Conservation (phyloP, 2,797 vertebrate genomes). For the Microctenopoma stevenorrisi region DNA sequence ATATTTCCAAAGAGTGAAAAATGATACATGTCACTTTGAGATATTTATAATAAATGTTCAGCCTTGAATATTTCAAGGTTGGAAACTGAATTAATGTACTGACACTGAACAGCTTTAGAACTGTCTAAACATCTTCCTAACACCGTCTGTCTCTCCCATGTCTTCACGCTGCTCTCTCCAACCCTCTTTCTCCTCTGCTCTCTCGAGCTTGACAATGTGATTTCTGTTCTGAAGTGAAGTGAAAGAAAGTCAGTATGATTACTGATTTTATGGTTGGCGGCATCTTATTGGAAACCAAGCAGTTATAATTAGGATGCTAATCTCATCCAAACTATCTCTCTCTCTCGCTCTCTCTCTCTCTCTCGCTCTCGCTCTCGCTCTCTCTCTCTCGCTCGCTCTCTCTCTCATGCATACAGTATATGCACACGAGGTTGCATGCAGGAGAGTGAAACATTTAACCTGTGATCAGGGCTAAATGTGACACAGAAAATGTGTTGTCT, state of each 20-base stretch:
- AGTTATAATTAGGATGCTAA: constrained; percentile 43
- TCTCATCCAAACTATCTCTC: constrained; percentile 16
- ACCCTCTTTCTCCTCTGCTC: constrained; percentile 8
- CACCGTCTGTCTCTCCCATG: neutral
- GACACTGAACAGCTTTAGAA: constrained; percentile 2
- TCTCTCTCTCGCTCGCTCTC: constrained; percentile 8
- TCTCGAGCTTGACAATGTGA: constrained; percentile 13
- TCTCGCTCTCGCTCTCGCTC: neutral
- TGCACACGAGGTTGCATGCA: neutral
- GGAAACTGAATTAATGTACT: neutral
- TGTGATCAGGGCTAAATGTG: neutral
- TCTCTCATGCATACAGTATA: neutral
- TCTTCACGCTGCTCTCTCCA: neutral
- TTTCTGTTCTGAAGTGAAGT: constrained; percentile 1
- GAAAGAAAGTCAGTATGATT: constrained; percentile 37
- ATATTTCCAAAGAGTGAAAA: too few relatives aligned
- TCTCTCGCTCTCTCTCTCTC: neutral
- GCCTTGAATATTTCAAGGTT: neutral
- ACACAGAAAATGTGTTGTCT: too few relatives aligned
- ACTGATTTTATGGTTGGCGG: constrained; percentile 54
- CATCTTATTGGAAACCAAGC: constrained; percentile 48
- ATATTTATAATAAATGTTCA: too few relatives aligned
- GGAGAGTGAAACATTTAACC: neutral
- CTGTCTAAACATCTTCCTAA: neutral
- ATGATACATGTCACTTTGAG: too few relatives aligned